Base-by-base conservation (phyloP, 2,888 invertebrate species). In the Noctua comes region DNA sequence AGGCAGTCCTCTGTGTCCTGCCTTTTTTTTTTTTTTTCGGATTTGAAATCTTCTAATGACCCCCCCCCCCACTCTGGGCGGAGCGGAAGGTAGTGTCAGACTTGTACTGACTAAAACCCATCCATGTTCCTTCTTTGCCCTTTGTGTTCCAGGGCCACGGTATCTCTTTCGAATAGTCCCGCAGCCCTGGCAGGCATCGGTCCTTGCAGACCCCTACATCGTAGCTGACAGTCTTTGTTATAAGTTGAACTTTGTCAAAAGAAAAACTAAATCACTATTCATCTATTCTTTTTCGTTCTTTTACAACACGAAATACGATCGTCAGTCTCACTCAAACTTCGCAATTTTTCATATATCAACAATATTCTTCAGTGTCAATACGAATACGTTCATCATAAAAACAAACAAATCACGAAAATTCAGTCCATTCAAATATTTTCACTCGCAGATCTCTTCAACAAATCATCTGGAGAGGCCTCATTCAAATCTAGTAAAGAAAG, bases 391-490 rank as follows among this genome's bases (percentile, higher is more conserved):
- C 4, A 64, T 1, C 27, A 54, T 73, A 64, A 57, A 24, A 66
- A 51, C 1, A 81, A 68, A 85, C 65, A 66, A 66, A 59, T 66
- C 57, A 66, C 18, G 6, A 10, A 48, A 62, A 59, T 46, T 51
- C 54, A 24, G 7, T 48, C 62, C 68, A 40, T 71, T 71, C 69
- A 59, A 27, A 8, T 13, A 71, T 62, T 57, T 74, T 72, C 83
- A 72, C n/a, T 13, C 31, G 31, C 68, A 83, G 74, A 66, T 70
- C 21, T 64, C 51, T 8, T 13, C 62, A 73, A 73, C 73, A 83
- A 86, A 86, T 83, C 66, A 77, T 68, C 43, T n/a, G 36, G 21
- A 76, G 68, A 70, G n/a, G n/a, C 11, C 70, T 46, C 73, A 70
- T 75, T 76, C 64, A 81, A 77, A 86, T 57, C 54, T 79, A 59